Conservation (phyloP, 2,888 invertebrate genomes). For the Eupithecia inturbata region DNA sequence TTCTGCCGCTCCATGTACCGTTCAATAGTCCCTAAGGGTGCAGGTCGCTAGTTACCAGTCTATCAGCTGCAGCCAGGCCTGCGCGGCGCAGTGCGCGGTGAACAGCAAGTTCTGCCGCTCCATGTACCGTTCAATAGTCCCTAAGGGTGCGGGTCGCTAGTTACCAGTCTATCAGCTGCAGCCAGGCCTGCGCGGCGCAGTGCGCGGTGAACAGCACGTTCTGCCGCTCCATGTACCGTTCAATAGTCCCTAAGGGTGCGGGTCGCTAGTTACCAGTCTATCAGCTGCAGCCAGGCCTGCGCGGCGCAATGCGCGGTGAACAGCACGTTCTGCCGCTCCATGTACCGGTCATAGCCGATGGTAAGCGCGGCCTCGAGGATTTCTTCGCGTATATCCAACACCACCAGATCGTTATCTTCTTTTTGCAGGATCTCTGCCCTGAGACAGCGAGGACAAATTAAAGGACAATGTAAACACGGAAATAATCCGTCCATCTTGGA, state of each 20-base stretch:
- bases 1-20: too few relatives aligned
- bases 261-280: constrained; percentile 59
- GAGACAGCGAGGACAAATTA: not conserved
- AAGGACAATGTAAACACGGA: not conserved
- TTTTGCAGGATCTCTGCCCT: constrained; percentile 76
- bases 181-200: too few relatives aligned
- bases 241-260: too few relatives aligned
- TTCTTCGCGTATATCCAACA: constrained; percentile 76
- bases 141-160: too few relatives aligned
- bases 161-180: too few relatives aligned
- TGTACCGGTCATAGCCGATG: constrained; percentile 66
- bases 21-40: too few relatives aligned
- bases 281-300: constrained; percentile 72
- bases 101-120: too few relatives aligned
- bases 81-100: too few relatives aligned
- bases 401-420: constrained; percentile 72
- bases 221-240: constrained; percentile 71
- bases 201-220: constrained; percentile 63
- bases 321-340: constrained; percentile 65
- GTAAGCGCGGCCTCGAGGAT: constrained; percentile 66
- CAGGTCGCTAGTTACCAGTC: too few relatives aligned
- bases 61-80: too few relatives aligned
- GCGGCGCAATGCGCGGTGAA: constrained; percentile 74
- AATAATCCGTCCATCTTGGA: too few relatives aligned
- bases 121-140: too few relatives aligned